Conservation (phyloP, 2,797 vertebrate genomes). For the Amniataba percoides region DNA sequence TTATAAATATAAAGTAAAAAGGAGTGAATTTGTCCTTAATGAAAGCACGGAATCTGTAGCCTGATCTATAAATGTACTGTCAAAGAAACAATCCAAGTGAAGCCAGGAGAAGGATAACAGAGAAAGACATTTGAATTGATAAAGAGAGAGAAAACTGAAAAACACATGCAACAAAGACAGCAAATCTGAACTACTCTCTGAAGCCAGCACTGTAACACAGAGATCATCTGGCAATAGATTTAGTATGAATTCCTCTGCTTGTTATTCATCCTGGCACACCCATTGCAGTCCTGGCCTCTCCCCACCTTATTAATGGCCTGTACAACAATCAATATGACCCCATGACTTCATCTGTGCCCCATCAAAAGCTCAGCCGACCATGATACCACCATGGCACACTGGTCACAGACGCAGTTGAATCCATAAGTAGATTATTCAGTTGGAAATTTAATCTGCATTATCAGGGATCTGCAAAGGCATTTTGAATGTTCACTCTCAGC, state of each 20-base stretch:
- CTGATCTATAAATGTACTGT: neutral
- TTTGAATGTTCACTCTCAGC: neutral
- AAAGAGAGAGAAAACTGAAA: neutral
- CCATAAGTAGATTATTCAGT: conserved; percentile 6
- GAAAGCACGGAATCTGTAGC: neutral
- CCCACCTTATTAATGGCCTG: conserved; percentile 15
- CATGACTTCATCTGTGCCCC: conserved; percentile 6
- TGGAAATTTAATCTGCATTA: conserved; percentile 9
- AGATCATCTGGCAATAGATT: conserved; percentile 26
- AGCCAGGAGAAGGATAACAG: neutral
- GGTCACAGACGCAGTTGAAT: conserved; percentile 20
- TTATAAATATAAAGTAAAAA: neutral
- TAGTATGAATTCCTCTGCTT: conserved; percentile 26
- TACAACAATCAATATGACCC: conserved; percentile 38
- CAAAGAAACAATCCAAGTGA: neutral
- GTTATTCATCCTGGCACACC: conserved; percentile 36
- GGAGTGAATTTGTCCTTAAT: neutral
- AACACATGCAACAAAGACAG: conserved; percentile 6
- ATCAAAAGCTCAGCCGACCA: conserved; percentile 6
- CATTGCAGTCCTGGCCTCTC: conserved; percentile 30
- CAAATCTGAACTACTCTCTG: conserved; percentile 16
- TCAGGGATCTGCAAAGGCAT: conserved; percentile 6
- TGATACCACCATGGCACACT: conserved; percentile 5
- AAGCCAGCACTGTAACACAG: conserved; percentile 18
- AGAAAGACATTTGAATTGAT: neutral